Base-by-base conservation (phyloP, 1,140 invertebrate genomes). In the Nasonia giraulti region DNA sequence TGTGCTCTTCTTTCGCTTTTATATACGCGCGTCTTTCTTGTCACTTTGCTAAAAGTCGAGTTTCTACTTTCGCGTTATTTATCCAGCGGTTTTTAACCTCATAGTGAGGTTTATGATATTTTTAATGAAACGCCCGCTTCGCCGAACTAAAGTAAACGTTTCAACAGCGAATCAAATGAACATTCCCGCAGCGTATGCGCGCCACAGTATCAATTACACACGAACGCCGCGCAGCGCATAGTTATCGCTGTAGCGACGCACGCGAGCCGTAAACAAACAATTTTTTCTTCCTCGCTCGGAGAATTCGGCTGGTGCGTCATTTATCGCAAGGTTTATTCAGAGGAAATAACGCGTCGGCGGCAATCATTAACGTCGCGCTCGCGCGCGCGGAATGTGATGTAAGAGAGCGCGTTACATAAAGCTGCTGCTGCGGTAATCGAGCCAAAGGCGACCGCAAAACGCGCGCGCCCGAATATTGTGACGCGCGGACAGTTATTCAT, bases 311-410 rank as follows among this genome's bases (percentile, higher is more conserved):
- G 27, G 69, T 10, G 14, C 27, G 47, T 40, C 27, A 31, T 80
- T 84, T 74, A 80, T 84, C 50, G 44, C 77, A 31, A 62, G 73
- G 47, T 82, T 82, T 82, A 76, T 76, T 76, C 31, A 31, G 55
- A 69, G 77, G 33, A 79, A 84, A 79, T 74, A 84, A 40, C 80
- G 44, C 66, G 75, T 33, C 40, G 23, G 44, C 80, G 31, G 78
- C 37, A 75, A 75, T 75, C 73, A 40, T 73, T 81, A 27, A 73
- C 44, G 31, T 50, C 40, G 37, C 14, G 37, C 10, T 14, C 74
- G 33, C n/a, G 37, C 37, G 47, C 76, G 27, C 47, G 50, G 81
- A 82, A 82, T 82, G 81, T 55, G 73, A 66, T 33, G 71, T 82
- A 75, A 66, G 73, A 74, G 78, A 40, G n/a, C 79, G 31, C 27